A percentile compares a stretch with the other conserved stretches of the same genome.
These are phyloP conservation scores for Hymenopus coronatus DNA, from an alignment of 2,888 invertebrate species.

Conservation along the genomic window DNA sequence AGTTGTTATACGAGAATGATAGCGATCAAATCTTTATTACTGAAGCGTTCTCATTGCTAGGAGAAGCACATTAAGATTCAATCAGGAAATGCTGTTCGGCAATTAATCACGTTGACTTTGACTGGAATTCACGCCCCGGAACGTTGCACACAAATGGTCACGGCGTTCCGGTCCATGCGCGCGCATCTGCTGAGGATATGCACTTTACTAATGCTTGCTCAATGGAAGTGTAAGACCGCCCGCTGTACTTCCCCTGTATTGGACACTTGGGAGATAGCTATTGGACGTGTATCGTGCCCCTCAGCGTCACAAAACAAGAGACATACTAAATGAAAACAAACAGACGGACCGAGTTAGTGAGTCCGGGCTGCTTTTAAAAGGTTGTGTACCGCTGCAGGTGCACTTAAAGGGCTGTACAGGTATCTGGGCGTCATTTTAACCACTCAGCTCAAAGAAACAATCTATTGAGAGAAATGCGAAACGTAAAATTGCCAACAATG, in stretches of 20 bases:
- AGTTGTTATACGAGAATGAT: background rate
- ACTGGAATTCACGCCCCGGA: constrained; percentile 7
- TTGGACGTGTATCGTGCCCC: background rate
- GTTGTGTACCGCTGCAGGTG: background rate
- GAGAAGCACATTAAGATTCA: background rate
- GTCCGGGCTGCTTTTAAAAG: background rate
- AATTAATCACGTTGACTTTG: constrained; percentile 13
- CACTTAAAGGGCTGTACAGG: background rate
- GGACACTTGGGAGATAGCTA: too few species aligned
- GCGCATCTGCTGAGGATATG: background rate
- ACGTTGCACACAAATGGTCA: constrained; percentile 5
- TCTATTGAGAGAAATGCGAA: too few species aligned
- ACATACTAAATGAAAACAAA: background rate
- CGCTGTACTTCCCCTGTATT: background rate
- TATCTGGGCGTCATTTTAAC: too few species aligned
- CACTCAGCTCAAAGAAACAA: too few species aligned
- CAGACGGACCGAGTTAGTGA: background rate
- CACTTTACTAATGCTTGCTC: background rate
- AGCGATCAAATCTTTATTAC: too few species aligned
- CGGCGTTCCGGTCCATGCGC: background rate
- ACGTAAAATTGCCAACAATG: too few species aligned
- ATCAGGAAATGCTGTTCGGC: background rate
- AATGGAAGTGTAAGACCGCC: too few species aligned
- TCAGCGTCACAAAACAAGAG: background rate
- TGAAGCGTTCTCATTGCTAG: background rate